Evolutionary conservation across 2,888 invertebrate species (phyloP), one percentile per base, ranked within the genome.

Genomic region (Lampropteryx suffumata): DNA sequence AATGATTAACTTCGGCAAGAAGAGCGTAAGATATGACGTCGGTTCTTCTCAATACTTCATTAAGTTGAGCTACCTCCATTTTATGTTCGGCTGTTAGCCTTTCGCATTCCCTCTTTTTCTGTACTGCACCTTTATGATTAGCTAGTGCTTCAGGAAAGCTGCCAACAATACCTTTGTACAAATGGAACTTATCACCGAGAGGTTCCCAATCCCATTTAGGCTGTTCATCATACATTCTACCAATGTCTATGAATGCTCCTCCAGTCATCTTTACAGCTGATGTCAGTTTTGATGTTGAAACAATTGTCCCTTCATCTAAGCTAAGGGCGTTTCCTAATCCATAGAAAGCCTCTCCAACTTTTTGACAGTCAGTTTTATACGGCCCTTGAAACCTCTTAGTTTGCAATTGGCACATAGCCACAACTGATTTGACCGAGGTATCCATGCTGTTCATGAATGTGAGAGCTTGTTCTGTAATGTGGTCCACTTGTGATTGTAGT

Each of bases 1-100:
- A 98, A 81, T 99, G 97, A 66, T 95, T 95, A 65, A 99, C 94
- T 91, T 99, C 99, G 45, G 99, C 98, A 78, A 99, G 92, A 54
- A 98, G 93, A 1, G 97, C 95, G 77, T 98, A 98, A 0, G 98
- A 97, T 71, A 99, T 95, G 10, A 97, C 94, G 80, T 99, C 98
- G 0, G 97, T 96, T 67, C 98, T 92, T 62, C 95, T 92, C 57
- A 94, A 91, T 8, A 98, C 94, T 73, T 95, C 96, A 59, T 94
- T 94, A 56, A 97, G 89, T 72, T 97, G 96, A 11, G 93, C 92
- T 53, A 94, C 93, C 64, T 94, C 94, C 93, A 97, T 94, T 85
- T 96, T 97, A 62, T 95, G 94, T 73, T 97, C 97, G 27, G 93
- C 91, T 2, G 92, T 94, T 66, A 95, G 86, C 65, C 94, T 94